Conservation (phyloP, 2,113 vertebrate species). For the Otocyon megalotis region DNA sequence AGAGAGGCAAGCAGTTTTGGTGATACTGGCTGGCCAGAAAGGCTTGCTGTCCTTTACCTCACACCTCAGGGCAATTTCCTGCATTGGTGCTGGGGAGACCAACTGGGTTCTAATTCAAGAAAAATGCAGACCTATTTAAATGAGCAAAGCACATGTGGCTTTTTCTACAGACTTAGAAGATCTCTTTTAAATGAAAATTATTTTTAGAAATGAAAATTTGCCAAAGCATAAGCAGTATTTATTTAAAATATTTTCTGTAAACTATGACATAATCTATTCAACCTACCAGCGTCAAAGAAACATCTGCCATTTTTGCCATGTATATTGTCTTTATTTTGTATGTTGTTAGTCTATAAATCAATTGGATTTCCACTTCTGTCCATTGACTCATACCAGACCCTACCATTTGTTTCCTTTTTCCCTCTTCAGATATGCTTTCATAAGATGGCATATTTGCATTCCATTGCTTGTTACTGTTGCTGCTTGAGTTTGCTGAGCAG, state of each 20-base stretch:
- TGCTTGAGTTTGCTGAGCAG: not conserved
- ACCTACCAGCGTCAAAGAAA: not conserved
- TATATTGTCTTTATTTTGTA: not conserved
- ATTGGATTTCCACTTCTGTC: not conserved
- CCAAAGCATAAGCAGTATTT: not conserved
- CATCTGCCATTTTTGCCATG: not conserved
- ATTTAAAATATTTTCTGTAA: not conserved
- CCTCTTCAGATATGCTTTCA: not conserved
- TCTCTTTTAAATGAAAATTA: not conserved
- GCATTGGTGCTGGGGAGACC: not conserved
- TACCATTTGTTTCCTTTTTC: not conserved
- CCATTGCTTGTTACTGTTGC: not conserved
- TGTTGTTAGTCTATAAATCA: not conserved
- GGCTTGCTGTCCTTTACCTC: not conserved
- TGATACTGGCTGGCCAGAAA: not conserved
- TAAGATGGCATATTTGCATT: not conserved
- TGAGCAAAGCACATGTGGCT: not conserved
- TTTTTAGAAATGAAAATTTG: not conserved
- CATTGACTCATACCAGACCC: not conserved
- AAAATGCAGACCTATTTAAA: not conserved
- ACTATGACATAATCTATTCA: not conserved
- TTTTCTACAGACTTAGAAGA: not conserved
- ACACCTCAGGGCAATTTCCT: slow-evolving; percentile 15
- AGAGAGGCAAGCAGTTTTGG: not conserved
- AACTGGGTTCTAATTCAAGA: not conserved